These are phyloP conservation scores for Teleogryllus occipitalis DNA, from an alignment of 1,140 invertebrate species.

Conservation along the genomic window DNA sequence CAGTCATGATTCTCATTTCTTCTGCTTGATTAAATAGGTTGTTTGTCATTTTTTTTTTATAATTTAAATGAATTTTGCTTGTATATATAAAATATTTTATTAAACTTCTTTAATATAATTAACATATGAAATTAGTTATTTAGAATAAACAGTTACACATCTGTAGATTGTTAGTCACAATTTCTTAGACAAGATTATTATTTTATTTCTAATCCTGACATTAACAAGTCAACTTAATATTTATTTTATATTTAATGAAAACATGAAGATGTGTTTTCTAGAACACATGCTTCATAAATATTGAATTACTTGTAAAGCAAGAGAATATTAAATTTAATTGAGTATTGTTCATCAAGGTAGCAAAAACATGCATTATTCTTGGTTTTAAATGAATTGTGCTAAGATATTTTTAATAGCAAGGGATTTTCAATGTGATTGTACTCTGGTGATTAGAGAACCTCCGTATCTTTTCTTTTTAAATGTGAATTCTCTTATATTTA, in stretches of 20 bases:
- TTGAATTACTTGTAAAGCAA: background rate
- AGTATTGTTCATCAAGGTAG: background rate
- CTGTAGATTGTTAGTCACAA: background rate
- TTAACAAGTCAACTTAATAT: too few species aligned
- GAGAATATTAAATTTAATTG: background rate
- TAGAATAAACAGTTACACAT: background rate
- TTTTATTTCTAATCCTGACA: too few species aligned
- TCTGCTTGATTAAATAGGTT: conserved; percentile 13
- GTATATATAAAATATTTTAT: background rate
- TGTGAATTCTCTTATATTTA: conserved; percentile 2
- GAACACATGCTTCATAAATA: background rate
- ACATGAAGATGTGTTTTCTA: background rate
- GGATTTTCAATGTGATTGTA: background rate
- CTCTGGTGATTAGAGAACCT: background rate
- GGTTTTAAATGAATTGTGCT: background rate
- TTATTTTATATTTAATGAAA: background rate
- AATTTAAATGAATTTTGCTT: background rate
- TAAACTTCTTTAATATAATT: background rate
- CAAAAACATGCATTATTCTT: background rate
- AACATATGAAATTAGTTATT: background rate
- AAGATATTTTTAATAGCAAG: background rate
- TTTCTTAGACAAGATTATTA: too few species aligned
- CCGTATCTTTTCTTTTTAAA: background rate
- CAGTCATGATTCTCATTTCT: background rate
- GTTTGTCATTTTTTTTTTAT: background rate